Percentiles rank a stretch among this genome's conserved stretches.
phyloP scores from a whole-genome alignment of 2,888 invertebrate genomes.

The Thecocarcelia acutangulata region DNA sequence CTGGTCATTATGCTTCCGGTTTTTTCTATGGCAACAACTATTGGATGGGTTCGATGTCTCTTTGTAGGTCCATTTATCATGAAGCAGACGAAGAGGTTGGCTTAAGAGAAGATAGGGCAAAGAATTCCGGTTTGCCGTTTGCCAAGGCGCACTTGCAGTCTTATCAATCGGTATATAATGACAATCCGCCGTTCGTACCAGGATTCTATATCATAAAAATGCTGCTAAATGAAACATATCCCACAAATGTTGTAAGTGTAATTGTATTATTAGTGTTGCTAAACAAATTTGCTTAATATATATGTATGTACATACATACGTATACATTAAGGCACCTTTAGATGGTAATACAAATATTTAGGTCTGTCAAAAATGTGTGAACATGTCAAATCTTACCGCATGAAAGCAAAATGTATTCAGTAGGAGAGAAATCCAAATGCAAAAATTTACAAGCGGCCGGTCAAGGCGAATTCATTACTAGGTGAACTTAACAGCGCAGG shows the following conservation, averaged over 20 bases:
- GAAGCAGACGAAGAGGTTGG: constrained; percentile 76
- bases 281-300: neutral
- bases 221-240: constrained; percentile 82
- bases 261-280: neutral
- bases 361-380: too few species aligned
- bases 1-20: constrained; percentile 89
- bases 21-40: constrained; percentile 92
- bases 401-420: too few species aligned
- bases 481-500: too few species aligned
- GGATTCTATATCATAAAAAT: constrained; percentile 86
- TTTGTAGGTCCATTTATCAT: constrained; percentile 86
- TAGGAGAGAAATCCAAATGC: too few species aligned
- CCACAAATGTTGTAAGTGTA: constrained; percentile 77
- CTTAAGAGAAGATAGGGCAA: constrained; percentile 51
- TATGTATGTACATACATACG: too few species aligned
- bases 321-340: too few species aligned
- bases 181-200: constrained; percentile 85
- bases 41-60: constrained; percentile 89
- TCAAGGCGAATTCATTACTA: too few species aligned
- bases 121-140: constrained; percentile 79
- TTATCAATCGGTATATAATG: constrained; percentile 77
- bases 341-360: too few species aligned
- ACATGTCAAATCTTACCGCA: too few species aligned
- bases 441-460: too few species aligned
- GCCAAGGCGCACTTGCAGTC: constrained; percentile 76